phyloP scores from a whole-genome alignment of 2,888 invertebrate species.

The Drosophila niveifrons region DNA sequence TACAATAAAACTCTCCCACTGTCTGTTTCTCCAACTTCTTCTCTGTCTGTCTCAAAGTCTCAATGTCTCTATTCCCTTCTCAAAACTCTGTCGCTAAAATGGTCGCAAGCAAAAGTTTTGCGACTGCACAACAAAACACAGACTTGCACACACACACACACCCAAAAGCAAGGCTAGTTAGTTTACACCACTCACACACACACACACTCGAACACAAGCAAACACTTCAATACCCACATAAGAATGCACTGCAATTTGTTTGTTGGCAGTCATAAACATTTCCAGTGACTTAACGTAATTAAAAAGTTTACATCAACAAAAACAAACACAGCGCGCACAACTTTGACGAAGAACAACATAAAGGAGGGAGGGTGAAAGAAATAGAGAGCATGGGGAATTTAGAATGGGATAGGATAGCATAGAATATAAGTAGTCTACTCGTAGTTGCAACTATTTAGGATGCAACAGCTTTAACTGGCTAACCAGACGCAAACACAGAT shows the following conservation, averaged over 20 bases:
- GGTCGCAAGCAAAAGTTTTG: constrained; percentile 41
- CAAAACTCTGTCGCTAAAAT: constrained; percentile 38
- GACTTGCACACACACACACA: background rate
- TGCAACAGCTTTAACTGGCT: constrained; percentile 40
- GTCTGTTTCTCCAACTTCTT: background rate
- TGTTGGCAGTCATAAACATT: constrained; percentile 51
- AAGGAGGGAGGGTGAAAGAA: too few species aligned
- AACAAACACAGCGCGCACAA: constrained; percentile 20
- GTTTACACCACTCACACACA: constrained; percentile 10
- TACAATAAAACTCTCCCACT: constrained; percentile 23
- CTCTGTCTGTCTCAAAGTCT: too few species aligned
- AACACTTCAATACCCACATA: constrained; percentile 15
- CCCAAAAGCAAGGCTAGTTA: constrained; percentile 19
- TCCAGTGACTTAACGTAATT: constrained; percentile 67
- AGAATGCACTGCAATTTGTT: constrained; percentile 45
- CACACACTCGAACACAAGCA: background rate
- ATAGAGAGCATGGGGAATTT: background rate
- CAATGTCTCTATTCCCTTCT: background rate
- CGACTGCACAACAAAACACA: constrained; percentile 23
- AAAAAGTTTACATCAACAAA: constrained; percentile 62
- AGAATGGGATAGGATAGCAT: background rate
- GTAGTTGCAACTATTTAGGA: constrained; percentile 32
- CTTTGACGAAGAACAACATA: constrained; percentile 20
- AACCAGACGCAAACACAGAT: constrained; percentile 1
- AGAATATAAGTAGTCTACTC: background rate